Evolutionary conservation across 2,888 invertebrate species (phyloP).

Genomic region (Linhomoeus sp.): DNA sequence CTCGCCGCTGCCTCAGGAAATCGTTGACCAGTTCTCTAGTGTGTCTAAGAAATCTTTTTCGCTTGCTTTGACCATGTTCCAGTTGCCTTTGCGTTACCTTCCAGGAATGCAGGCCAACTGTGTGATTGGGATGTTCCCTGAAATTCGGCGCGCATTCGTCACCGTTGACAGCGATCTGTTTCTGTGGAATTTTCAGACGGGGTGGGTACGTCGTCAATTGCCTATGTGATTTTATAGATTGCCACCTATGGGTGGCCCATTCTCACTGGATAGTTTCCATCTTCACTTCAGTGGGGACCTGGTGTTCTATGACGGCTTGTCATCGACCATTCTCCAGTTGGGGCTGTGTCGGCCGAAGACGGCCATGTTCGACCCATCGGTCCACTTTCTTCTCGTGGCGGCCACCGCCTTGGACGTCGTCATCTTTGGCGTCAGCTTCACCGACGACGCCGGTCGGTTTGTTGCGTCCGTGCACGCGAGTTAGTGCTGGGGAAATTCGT

Average conservation of each 20-base stretch:
- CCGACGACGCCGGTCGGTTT: conserved; percentile 15
- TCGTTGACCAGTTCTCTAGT: conserved; percentile 62
- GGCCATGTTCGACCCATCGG: conserved; percentile 29
- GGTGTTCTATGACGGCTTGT: conserved; percentile 84
- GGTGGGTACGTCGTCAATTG: conserved; percentile 30
- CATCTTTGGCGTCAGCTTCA: conserved; percentile 51
- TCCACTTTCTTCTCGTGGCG: conserved; percentile 69
- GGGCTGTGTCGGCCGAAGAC: conserved; percentile 64
- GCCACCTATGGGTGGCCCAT: neutral
- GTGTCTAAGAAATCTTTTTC: too few relatives aligned
- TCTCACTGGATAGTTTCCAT: neutral
- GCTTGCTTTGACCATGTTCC: too few relatives aligned
- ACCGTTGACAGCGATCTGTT: conserved; percentile 94
- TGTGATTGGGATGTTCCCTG: conserved; percentile 89
- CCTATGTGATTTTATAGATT: conserved; percentile 1
- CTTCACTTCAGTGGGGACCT: conserved; percentile 68
- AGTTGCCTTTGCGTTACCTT: too few relatives aligned
- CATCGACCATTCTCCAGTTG: conserved; percentile 78
- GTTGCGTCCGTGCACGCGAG: neutral
- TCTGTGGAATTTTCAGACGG: conserved; percentile 90
- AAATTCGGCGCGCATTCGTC: conserved; percentile 85
- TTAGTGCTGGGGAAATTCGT: neutral
- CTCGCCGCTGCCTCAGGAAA: conserved; percentile 72
- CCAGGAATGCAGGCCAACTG: conserved; percentile 84
- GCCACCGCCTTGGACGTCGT: conserved; percentile 88